Percentiles rank a stretch among this genome's conserved stretches.
These are phyloP conservation scores for Bubo scandiacus DNA, from an alignment of 2,113 vertebrate species.

Conservation along the genomic window DNA sequence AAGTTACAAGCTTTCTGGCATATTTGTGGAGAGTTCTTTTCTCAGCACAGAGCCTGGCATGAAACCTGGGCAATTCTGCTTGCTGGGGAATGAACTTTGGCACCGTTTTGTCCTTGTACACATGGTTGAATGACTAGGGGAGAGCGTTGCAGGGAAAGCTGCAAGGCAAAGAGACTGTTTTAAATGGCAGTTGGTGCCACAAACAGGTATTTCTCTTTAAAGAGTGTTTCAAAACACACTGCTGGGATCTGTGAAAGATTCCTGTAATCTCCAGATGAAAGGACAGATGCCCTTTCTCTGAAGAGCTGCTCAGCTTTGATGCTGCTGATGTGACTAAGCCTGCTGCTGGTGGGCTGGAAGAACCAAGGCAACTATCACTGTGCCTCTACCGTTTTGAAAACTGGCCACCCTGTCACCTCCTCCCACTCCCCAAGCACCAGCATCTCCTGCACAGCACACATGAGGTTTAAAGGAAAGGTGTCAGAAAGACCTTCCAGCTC, in stretches of 20 bases:
- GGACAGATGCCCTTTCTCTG: slow-evolving; percentile 34
- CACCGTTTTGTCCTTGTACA: background rate
- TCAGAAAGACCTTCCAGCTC: background rate
- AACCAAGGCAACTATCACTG: background rate
- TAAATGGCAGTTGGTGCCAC: background rate
- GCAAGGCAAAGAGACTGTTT: background rate
- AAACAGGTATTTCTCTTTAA: slow-evolving; percentile 24
- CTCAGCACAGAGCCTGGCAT: background rate
- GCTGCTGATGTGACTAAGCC: slow-evolving; percentile 28
- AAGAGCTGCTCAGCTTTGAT: slow-evolving; percentile 26
- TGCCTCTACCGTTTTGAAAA: background rate
- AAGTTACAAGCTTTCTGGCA: background rate
- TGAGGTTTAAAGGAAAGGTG: background rate
- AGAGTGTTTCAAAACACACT: slow-evolving; percentile 7
- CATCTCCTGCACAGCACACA: background rate
- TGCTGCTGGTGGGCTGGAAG: slow-evolving; percentile 23
- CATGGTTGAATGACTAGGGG: background rate
- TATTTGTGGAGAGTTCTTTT: background rate
- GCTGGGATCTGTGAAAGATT: background rate
- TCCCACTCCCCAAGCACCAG: background rate
- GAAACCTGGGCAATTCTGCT: background rate
- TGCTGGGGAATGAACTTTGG: background rate
- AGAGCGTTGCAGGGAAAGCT: background rate
- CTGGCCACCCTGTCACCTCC: background rate
- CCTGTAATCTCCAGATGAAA: slow-evolving; percentile 56